Evolutionary conservation across 2,888 invertebrate species (phyloP), one percentile per base, ranked within the genome.

Genomic region (Ceriagrion tenellum): DNA sequence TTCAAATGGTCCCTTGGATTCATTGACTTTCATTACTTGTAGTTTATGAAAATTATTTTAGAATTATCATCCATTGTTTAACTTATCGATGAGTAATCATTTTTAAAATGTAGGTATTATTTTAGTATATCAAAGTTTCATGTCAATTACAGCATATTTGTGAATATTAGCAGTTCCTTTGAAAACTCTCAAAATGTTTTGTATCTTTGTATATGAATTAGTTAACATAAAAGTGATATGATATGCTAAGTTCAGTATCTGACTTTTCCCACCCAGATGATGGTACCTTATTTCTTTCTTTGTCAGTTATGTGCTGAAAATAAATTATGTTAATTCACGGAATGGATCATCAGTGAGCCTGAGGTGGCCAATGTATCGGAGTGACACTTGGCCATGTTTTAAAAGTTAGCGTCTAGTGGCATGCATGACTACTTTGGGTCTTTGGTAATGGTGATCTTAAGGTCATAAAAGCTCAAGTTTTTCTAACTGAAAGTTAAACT

Each of bases 151-250:
- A 93, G 69, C 93, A 63, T 93, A 93, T 93, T 93, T 93, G 93
- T 93, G 93, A 93, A 93, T 93, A 93, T 93, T 93, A 93, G 63
- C 69, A 69, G 93, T 93, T 93, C 93, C 93, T 93, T 93, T 93
- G 69, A 93, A 93, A 93, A 69, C 35, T 93, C 63, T 91, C 69
- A 93, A 93, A 69, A 93, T 93, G 69, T 93, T 93, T 93, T 93
- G 93, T 93, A 93, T 93, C 93, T 93, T 93, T 93, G 93, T 93
- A 93, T 69, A 93, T 93, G 69, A 93, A 93, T 93, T 93, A 93
- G 93, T 93, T 93, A 93, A 93, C 93, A 93, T 93, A 93, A 93
- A 93, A 93, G 69, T 93, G 93, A 93, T 93, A 69, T 69, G 35
- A 93, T 93, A 93, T 93, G 93, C 93, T 93, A 93, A 93, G 63